Conservation (phyloP, 2,888 invertebrate species). For the Lycophotia porphyrea region DNA sequence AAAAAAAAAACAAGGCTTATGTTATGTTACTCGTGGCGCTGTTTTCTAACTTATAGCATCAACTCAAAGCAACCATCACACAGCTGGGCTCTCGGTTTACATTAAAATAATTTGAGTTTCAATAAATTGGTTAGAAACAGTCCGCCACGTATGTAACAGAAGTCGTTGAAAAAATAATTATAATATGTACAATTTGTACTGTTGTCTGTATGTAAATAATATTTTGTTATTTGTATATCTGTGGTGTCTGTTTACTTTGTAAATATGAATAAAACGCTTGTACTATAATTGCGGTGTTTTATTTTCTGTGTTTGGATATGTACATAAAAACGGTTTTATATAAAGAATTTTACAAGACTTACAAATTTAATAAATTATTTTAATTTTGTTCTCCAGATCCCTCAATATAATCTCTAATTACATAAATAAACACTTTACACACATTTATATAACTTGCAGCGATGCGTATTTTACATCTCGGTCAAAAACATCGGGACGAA, state of each 20-base stretch:
- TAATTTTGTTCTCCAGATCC: neutral
- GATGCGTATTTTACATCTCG: too few relatives aligned
- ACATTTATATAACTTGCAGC: neutral
- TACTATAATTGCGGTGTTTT: slow-evolving; percentile 40
- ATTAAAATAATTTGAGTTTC: neutral
- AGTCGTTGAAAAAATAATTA: slow-evolving; percentile 29
- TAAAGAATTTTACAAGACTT: neutral
- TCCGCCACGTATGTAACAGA: neutral
- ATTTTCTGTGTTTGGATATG: slow-evolving; percentile 1
- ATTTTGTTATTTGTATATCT: slow-evolving; percentile 61
- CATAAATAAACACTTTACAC: neutral
- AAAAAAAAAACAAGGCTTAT: neutral
- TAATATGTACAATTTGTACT: slow-evolving; percentile 56
- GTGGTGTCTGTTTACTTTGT: slow-evolving; percentile 54
- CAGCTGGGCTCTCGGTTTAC: neutral
- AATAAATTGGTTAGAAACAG: neutral
- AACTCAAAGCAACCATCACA: neutral
- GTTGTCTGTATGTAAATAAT: slow-evolving; percentile 63
- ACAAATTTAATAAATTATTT: neutral
- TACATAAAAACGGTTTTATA: neutral
- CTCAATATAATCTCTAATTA: slow-evolving; percentile 26
- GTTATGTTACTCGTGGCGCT: neutral
- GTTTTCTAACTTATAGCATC: neutral
- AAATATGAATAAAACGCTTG: slow-evolving; percentile 65
- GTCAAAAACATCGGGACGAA: neutral